phyloP scores from a whole-genome alignment of 1,140 invertebrate species.

The Drosophila leontia region DNA sequence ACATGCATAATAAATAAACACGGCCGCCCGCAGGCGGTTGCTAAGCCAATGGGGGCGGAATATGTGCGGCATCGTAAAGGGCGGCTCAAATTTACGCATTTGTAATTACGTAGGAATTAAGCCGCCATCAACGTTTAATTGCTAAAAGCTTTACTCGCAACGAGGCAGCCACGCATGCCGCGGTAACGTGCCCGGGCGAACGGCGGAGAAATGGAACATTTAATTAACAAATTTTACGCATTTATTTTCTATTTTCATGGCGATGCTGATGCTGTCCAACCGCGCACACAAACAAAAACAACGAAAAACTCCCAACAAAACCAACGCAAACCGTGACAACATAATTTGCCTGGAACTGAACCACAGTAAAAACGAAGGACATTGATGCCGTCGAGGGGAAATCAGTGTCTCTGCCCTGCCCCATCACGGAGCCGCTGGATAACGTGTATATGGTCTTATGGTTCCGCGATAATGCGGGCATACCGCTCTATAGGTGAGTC shows the following conservation, averaged over 20 bases:
- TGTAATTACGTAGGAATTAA: constrained; percentile 81
- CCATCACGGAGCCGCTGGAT: constrained; percentile 92
- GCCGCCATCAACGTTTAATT: constrained; percentile 81
- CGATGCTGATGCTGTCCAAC: constrained; percentile 45
- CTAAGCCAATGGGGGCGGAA: constrained; percentile 58
- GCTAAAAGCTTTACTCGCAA: constrained; percentile 60
- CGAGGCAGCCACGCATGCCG: constrained; percentile 51
- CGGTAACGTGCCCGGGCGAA: neutral
- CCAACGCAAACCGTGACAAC: constrained; percentile 58
- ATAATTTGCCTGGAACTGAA: constrained; percentile 63
- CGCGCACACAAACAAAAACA: constrained; percentile 16
- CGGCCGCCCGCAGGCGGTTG: constrained; percentile 32
- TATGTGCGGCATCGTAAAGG: constrained; percentile 33
- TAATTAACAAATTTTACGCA: constrained; percentile 84
- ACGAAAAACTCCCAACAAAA: constrained; percentile 23
- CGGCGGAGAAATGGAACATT: constrained; percentile 60
- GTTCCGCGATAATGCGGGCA: constrained; percentile 94
- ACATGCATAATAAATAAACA: constrained; percentile 77
- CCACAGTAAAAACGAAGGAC: constrained; percentile 87
- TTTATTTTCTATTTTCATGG: constrained; percentile 82
- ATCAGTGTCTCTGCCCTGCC: constrained; percentile 92
- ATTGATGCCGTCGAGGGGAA: constrained; percentile 93
- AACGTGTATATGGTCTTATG: constrained; percentile 95
- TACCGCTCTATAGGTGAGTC: constrained; percentile 93
- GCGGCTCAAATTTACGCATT: constrained; percentile 72